These are phyloP conservation scores for Micromussa lordhowensis DNA, from an alignment of 92 coral and sea anemone species.

Conservation along the genomic window DNA sequence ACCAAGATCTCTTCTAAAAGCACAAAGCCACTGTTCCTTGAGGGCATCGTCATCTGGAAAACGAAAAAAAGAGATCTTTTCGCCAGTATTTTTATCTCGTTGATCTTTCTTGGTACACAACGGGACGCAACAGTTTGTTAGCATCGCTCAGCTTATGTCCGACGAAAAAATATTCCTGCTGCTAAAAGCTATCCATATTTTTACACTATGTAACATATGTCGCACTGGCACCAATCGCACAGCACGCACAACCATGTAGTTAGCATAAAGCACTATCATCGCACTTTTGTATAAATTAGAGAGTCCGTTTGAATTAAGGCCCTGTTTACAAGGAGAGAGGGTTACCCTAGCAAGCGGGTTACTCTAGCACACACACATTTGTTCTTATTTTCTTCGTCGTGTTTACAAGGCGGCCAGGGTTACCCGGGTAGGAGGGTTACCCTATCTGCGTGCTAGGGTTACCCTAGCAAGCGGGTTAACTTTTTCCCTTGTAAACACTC, in stretches of 20 bases:
- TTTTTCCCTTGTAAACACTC: too few species aligned
- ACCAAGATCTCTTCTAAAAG: slow-evolving; percentile 26
- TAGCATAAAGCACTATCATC: neutral
- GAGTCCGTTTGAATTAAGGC: too few species aligned
- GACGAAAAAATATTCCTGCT: neutral
- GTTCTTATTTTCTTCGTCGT: too few species aligned
- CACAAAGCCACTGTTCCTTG: neutral
- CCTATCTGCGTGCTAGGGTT: too few species aligned
- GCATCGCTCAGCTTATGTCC: slow-evolving; percentile 10
- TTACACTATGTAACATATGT: neutral
- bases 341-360: too few species aligned
- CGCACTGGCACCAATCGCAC: neutral
- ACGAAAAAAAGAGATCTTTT: neutral
- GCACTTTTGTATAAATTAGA: slow-evolving; percentile 1
- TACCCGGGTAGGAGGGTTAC: too few species aligned
- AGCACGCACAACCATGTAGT: neutral
- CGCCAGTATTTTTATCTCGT: slow-evolving; percentile 19
- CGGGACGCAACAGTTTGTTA: slow-evolving; percentile 52
- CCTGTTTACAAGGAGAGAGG: too few species aligned
- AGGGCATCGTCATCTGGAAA: too few species aligned
- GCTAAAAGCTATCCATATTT: neutral
- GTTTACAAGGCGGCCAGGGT: too few species aligned
- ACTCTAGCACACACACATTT: too few species aligned
- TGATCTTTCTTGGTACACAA: slow-evolving; percentile 51
- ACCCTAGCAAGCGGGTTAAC: too few species aligned